Percentiles rank a stretch among this genome's conserved stretches.
phyloP scores from a whole-genome alignment of 2,113 vertebrate species.

The Sinocyclocheilus maitianheensis region DNA sequence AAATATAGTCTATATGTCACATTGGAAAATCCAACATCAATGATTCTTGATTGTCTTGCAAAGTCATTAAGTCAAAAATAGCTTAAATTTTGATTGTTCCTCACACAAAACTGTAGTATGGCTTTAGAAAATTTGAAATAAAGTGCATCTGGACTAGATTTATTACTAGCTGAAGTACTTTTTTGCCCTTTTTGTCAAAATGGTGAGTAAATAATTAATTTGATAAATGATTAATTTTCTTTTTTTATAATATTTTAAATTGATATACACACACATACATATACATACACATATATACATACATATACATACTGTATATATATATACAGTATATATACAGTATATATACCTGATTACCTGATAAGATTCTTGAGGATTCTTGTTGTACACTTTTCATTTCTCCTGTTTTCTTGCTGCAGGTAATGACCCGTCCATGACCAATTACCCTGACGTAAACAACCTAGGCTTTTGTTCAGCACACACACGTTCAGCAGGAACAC shows the following conservation, averaged over 20 bases:
- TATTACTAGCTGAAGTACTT: background rate
- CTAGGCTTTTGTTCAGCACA: background rate
- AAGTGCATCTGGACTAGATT: background rate
- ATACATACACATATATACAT: too few relatives aligned
- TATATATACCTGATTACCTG: too few relatives aligned
- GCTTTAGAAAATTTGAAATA: background rate
- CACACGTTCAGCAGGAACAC: background rate
- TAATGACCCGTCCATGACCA: conserved; percentile 31
- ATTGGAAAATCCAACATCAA: too few relatives aligned
- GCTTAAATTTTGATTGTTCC: background rate
- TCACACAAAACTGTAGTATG: background rate
- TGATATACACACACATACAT: background rate
- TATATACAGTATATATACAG: too few relatives aligned
- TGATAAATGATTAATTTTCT: too few relatives aligned
- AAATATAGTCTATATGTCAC: too few relatives aligned
- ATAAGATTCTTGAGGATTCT: background rate
- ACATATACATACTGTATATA: background rate
- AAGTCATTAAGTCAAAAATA: background rate
- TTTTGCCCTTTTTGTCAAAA: background rate
- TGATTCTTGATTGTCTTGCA: too few relatives aligned
- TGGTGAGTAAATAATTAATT: too few relatives aligned
- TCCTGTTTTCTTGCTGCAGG: background rate
- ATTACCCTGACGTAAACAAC: conserved; percentile 24
- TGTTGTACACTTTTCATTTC: background rate
- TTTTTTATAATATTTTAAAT: too few relatives aligned